phyloP scores from a whole-genome alignment of 2,113 vertebrate genomes.

The Dendropsophus ebraccatus region DNA sequence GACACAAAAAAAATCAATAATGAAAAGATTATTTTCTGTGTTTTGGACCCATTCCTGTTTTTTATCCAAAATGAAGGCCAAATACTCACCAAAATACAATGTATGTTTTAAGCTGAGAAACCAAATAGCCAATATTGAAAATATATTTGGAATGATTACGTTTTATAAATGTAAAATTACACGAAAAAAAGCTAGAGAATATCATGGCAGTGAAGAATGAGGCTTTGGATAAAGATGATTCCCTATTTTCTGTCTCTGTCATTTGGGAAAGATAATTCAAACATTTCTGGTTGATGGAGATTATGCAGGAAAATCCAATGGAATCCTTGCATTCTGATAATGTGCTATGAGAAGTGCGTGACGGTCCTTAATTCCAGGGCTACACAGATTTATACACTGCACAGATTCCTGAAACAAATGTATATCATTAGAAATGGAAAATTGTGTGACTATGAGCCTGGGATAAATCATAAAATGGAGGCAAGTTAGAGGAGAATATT shows the following conservation, averaged over 20 bases:
- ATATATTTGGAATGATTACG: not conserved
- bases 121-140: no score
- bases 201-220: not conserved
- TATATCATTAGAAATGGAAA: conserved; percentile 28
- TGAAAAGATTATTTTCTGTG: no score
- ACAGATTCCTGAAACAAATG: conserved; percentile 31
- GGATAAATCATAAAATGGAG: conserved; percentile 32
- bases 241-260: not conserved
- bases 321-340: not conserved
- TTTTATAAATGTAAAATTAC: not conserved
- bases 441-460: conserved; percentile 32
- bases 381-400: conserved; percentile 29
- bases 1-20: no score
- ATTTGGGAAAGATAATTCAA: not conserved
- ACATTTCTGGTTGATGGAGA: not conserved
- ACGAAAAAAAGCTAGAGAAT: not conserved
- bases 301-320: conserved; percentile 1
- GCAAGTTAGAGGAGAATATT: not conserved
- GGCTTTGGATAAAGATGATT: not conserved
- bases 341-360: not conserved
- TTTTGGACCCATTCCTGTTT: no score
- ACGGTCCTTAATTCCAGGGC: conserved; percentile 11
- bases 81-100: no score
- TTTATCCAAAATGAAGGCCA: no score
- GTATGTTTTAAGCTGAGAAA: no score